These are phyloP conservation scores for Sminthurinus aureus DNA, from an alignment of 2,888 invertebrate genomes.

Conservation along the genomic window DNA sequence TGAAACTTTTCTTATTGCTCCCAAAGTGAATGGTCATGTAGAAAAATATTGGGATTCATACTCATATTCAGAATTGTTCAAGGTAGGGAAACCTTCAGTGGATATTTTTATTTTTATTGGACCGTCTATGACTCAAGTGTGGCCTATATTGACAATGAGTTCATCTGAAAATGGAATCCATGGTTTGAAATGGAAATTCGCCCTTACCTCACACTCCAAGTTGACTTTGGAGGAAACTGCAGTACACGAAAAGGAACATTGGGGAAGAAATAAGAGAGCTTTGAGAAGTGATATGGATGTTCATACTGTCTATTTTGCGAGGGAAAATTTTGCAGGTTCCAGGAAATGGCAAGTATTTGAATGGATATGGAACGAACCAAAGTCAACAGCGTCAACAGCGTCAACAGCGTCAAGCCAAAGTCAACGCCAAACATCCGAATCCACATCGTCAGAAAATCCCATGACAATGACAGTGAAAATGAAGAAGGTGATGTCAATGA, in stretches of 20 bases:
- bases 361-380: too few species aligned
- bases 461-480: not conserved
- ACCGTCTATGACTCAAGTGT: not conserved
- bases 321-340: not conserved
- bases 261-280: too few species aligned
- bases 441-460: not conserved
- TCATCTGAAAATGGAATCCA: not conserved
- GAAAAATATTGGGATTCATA: not conserved
- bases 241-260: too few species aligned
- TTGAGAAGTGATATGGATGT: too few species aligned
- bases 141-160: not conserved
- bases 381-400: too few species aligned
- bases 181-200: constrained; percentile 6
- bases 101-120: constrained; percentile 1
- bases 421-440: not conserved
- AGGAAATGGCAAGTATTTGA: not conserved
- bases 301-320: not conserved
- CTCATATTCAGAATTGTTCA: not conserved
- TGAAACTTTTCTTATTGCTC: not conserved
- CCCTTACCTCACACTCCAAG: not conserved
- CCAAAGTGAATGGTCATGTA: not conserved
- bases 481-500: not conserved
- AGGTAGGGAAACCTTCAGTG: not conserved
- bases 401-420: too few species aligned
- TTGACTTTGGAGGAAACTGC: not conserved